Evolutionary conservation across 1,140 invertebrate genomes (phyloP).

Genomic region (Arctopsyche grandis): DNA sequence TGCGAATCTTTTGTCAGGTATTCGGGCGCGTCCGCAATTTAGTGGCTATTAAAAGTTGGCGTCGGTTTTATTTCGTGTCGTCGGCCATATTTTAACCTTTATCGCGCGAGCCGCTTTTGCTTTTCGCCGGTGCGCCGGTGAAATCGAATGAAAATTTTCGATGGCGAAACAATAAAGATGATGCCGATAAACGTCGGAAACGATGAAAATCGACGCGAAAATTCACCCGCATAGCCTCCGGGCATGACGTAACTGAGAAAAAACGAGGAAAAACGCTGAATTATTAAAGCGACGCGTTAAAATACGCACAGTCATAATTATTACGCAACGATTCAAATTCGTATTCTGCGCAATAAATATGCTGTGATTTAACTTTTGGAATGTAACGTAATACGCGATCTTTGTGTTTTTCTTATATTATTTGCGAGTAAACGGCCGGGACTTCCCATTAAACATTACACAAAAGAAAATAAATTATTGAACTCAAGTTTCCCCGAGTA

Average conservation of each 20-base stretch:
- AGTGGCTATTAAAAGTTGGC: slow-evolving; percentile 6
- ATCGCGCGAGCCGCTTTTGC: not conserved
- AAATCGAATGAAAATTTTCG: not conserved
- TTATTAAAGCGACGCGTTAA: not conserved
- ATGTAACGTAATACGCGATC: too few species aligned
- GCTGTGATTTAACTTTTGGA: too few species aligned
- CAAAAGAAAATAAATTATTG: too few species aligned
- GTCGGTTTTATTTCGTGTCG: slow-evolving; percentile 10
- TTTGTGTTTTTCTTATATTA: too few species aligned
- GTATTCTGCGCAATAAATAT: too few species aligned
- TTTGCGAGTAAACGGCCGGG: too few species aligned
- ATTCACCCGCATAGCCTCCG: not conserved
- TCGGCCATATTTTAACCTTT: slow-evolving; percentile 32
- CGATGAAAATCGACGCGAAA: not conserved
- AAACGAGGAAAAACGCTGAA: not conserved
- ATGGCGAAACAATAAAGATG: slow-evolving; percentile 7
- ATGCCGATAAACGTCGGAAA: not conserved
- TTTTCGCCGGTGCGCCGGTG: not conserved
- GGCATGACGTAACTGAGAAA: not conserved
- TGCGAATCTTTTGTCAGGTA: slow-evolving; percentile 33
- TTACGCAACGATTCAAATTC: too few species aligned
- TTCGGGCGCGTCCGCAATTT: slow-evolving; percentile 14
- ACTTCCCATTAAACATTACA: too few species aligned
- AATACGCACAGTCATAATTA: too few species aligned
- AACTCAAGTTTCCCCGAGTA: too few species aligned